Conservation (phyloP, 2,888 invertebrate species). For the Muschampia plurimacula region DNA sequence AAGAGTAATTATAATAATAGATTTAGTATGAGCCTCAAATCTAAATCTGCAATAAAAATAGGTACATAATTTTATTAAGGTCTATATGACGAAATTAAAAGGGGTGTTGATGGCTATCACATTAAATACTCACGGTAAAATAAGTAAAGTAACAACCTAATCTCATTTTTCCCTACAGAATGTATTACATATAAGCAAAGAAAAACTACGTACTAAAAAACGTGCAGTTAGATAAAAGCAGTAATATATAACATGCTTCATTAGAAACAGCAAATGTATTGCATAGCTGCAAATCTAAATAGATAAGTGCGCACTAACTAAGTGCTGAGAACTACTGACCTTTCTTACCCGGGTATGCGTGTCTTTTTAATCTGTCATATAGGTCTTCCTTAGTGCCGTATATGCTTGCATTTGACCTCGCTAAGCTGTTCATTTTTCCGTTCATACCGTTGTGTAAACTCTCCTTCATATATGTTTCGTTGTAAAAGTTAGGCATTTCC, state of each 20-base stretch:
- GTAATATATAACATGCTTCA: slow-evolving; percentile 1
- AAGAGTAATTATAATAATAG: too few relatives aligned
- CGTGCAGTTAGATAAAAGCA: slow-evolving; percentile 3
- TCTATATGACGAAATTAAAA: too few relatives aligned
- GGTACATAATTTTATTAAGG: too few relatives aligned
- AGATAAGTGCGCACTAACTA: slow-evolving; percentile 70
- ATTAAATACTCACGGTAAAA: too few relatives aligned
- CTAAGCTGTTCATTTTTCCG: slow-evolving; percentile 96
- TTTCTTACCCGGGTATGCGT: slow-evolving; percentile 97
- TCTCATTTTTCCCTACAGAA: background rate
- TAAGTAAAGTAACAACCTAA: background rate
- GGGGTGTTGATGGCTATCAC: too few relatives aligned
- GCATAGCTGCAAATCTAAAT: slow-evolving; percentile 57
- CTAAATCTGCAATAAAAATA: too few relatives aligned
- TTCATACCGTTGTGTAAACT: slow-evolving; percentile 94
- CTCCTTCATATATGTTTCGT: slow-evolving; percentile 98
- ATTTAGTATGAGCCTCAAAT: too few relatives aligned
- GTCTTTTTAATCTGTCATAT: slow-evolving; percentile 97
- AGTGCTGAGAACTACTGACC: slow-evolving; percentile 87
- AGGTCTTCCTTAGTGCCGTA: slow-evolving; percentile 98
- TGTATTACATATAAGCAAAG: background rate
- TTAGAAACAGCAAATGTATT: slow-evolving; percentile 25
- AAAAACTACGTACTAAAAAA: background rate
- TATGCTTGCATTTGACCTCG: slow-evolving; percentile 96
- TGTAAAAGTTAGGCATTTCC: slow-evolving; percentile 99